phyloP scores from a whole-genome alignment of 2,113 vertebrate species.

The Nothobranchius kuhntae region DNA sequence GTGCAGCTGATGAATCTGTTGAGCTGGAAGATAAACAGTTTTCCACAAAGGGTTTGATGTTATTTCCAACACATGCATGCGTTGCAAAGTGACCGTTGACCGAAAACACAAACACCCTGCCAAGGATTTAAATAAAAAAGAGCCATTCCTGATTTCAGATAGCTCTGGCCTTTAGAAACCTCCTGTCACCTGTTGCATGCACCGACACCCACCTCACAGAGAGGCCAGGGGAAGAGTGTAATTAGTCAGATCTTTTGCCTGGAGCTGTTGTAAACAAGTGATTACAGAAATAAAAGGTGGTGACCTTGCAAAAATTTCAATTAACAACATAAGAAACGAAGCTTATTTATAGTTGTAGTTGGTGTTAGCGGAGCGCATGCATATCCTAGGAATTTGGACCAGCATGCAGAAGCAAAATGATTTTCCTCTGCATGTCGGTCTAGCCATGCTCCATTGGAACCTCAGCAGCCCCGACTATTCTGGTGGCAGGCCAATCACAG shows the following conservation, averaged over 20 bases:
- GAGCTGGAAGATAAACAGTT: constrained; percentile 39
- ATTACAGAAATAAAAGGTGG: constrained; percentile 54
- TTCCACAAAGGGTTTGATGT: constrained; percentile 39
- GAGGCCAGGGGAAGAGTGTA: constrained; percentile 52
- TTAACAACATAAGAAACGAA: constrained; percentile 53
- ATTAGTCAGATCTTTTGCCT: constrained; percentile 67
- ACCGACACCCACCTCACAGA: constrained; percentile 32
- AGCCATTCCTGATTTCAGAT: constrained; percentile 15
- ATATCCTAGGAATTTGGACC: background rate
- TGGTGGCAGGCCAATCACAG: too few species aligned
- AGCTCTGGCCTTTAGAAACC: constrained; percentile 6
- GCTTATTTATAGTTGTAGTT: constrained; percentile 21
- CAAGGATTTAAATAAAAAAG: background rate
- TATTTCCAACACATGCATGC: constrained; percentile 2
- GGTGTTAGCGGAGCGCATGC: constrained; percentile 19
- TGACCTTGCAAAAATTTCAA: constrained; percentile 68
- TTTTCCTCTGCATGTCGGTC: too few species aligned
- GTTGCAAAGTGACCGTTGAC: constrained; percentile 1
- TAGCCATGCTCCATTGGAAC: too few species aligned
- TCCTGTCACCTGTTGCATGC: constrained; percentile 33
- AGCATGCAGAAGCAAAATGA: too few species aligned
- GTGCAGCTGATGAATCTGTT: constrained; percentile 39
- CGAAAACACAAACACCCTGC: background rate
- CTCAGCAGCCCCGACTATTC: too few species aligned
- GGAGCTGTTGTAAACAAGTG: constrained; percentile 68